phyloP scores from a whole-genome alignment of 2,888 invertebrate species.

The Eupsilia transversa region DNA sequence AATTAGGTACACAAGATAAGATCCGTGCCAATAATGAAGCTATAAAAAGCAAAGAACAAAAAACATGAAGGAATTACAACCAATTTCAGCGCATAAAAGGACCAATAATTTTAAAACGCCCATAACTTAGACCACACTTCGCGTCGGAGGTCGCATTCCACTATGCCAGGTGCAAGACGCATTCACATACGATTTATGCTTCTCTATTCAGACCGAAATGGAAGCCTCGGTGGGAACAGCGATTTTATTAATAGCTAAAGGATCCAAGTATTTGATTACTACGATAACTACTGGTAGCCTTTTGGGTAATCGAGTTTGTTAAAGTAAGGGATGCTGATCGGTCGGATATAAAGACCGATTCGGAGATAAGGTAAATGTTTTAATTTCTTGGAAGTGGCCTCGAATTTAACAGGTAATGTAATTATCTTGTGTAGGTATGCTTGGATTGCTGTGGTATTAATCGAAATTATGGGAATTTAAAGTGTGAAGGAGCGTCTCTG shows the following conservation, averaged over 20 bases:
- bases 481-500: constrained; percentile 34
- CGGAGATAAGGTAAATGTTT: constrained; percentile 57
- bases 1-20: background rate
- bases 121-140: constrained; percentile 60
- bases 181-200: constrained; percentile 76
- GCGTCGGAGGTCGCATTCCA: constrained; percentile 79
- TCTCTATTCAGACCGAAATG: constrained; percentile 59
- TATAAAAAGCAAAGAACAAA: background rate
- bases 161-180: constrained; percentile 80
- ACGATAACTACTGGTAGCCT: constrained; percentile 55
- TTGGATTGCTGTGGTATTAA: constrained; percentile 21
- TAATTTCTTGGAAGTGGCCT: constrained; percentile 61
- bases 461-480: constrained; percentile 35
- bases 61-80: background rate
- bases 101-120: constrained; percentile 10
- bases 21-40: background rate
- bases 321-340: constrained; percentile 30
- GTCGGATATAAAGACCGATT: constrained; percentile 36
- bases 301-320: constrained; percentile 54
- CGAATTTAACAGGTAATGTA: constrained; percentile 52
- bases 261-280: constrained; percentile 60
- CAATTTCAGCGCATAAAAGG: background rate
- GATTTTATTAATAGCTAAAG: constrained; percentile 58
- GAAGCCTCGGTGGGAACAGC: constrained; percentile 68
- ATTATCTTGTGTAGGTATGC: constrained; percentile 30